Evolutionary conservation across 64 coral and sea anemone genomes (phyloP).

Genomic region (Catalaphyllia jardinei): DNA sequence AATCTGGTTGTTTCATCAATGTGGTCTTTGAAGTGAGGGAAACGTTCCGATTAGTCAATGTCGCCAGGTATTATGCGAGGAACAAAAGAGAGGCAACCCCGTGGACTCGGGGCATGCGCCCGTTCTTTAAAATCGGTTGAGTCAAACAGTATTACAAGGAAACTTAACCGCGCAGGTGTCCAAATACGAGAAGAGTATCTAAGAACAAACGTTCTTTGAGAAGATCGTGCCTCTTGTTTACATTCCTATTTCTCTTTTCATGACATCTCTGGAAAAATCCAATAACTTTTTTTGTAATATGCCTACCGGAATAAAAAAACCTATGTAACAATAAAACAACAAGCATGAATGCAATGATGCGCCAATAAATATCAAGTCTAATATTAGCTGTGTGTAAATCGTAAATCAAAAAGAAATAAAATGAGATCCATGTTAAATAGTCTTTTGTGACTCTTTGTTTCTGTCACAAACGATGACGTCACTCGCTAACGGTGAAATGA

Average conservation of each 20-base stretch:
- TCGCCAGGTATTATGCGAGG: background rate
- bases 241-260: background rate
- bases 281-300: background rate
- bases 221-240: background rate
- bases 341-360: background rate
- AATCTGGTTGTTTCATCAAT: constrained; percentile 23
- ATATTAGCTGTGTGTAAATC: constrained; percentile 7
- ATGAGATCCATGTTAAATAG: background rate
- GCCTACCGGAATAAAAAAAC: background rate
- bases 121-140: background rate
- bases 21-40: constrained; percentile 14
- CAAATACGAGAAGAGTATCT: background rate
- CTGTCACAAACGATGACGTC: background rate
- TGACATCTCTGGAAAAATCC: background rate
- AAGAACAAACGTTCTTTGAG: constrained; percentile 24
- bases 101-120: background rate
- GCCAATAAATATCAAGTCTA: background rate
- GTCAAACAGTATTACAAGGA: background rate
- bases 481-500: background rate
- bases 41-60: constrained; percentile 24
- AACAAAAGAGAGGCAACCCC: constrained; percentile 18
- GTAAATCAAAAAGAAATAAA: constrained; percentile 37
- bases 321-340: background rate
- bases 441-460: background rate
- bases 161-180: constrained; percentile 7